Conservation (phyloP, 1,140 invertebrate genomes). For the Drosophila trapezifrons region DNA sequence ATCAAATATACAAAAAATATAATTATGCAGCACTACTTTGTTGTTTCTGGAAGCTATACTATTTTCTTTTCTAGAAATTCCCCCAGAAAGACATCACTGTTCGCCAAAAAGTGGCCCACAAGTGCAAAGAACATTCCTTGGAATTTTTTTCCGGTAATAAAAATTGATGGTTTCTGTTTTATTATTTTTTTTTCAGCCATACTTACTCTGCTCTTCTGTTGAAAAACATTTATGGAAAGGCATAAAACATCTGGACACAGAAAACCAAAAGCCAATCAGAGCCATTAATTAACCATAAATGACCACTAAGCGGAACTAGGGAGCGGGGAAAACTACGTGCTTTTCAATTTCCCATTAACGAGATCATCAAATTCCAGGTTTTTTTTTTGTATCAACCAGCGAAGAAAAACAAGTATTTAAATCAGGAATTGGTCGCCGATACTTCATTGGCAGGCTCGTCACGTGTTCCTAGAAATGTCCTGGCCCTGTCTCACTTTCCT, state of each 20-base stretch:
- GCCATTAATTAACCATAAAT: conserved; percentile 61
- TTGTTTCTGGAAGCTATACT: no score
- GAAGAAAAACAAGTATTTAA: conserved; percentile 40
- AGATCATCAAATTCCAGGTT: conserved; percentile 64
- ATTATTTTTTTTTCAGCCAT: conserved; percentile 5
- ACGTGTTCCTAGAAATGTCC: conserved; percentile 43
- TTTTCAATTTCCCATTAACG: conserved; percentile 55
- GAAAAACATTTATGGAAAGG: conserved; percentile 51
- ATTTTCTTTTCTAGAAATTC: no score
- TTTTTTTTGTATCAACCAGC: neutral
- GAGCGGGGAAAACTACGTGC: conserved; percentile 33
- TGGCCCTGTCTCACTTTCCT: neutral
- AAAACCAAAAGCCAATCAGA: conserved; percentile 29
- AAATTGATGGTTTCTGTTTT: conserved; percentile 4
- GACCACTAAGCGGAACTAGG: conserved; percentile 23
- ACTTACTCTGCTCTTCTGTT: conserved; percentile 16
- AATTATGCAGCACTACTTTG: no score
- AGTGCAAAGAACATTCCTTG: conserved; percentile 6
- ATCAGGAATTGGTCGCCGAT: conserved; percentile 6
- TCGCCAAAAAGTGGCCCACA: conserved; percentile 3
- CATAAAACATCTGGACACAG: conserved; percentile 52
- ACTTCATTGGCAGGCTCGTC: conserved; percentile 53
- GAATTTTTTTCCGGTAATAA: conserved; percentile 12
- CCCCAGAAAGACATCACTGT: neutral
- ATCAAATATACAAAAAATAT: no score